Evolutionary conservation across 2,888 invertebrate species (phyloP), one percentile per base, ranked within the genome.

Genomic region (Neoascia interrupta): DNA sequence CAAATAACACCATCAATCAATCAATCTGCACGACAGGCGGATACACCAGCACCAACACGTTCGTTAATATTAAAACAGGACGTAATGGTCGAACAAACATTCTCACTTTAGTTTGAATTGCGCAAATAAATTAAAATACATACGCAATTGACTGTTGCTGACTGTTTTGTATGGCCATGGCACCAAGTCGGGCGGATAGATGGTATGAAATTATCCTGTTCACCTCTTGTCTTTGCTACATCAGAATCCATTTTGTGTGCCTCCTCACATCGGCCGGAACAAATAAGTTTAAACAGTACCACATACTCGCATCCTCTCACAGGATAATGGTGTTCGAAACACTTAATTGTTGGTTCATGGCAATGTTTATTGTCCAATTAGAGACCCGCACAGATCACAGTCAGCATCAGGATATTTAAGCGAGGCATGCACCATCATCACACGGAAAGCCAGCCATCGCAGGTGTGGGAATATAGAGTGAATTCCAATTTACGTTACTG

Each of bases 291-390:
- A 34, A 60, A 26, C 58, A 43, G 31, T 36, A 16, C 54, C 69
- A 28, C 47, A 63, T 60, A 53, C 49, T 63, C 56, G 34, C 49
- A 58, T 75, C 49, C 47, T 36, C 28, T 37, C 63, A 45, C 53
- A 60, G 64, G 60, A 60, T 76, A 66, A 56, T 66, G 66, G 60
- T 45, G 43, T 61, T 79, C 56, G 72, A 63, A 79, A 51, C 66
- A 64, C 79, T 73, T 73, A 79, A 79, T 73, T 79, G 79, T 68
- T 73, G 61, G 66, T 63, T 56, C 66, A 73, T 72, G 66, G 56
- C 66, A 56, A 79, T 79, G 72, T 79, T 79, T 79, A 73, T 79
- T 73, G 72, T 79, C 66, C 79, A 79, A 79, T 79, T 79, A 73
- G 60, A 63, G 56, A 54, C 13, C 53, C 31, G 66, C 5, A 66